Base-by-base conservation (phyloP, 2,113 vertebrate species). In the Tupaia tana region DNA sequence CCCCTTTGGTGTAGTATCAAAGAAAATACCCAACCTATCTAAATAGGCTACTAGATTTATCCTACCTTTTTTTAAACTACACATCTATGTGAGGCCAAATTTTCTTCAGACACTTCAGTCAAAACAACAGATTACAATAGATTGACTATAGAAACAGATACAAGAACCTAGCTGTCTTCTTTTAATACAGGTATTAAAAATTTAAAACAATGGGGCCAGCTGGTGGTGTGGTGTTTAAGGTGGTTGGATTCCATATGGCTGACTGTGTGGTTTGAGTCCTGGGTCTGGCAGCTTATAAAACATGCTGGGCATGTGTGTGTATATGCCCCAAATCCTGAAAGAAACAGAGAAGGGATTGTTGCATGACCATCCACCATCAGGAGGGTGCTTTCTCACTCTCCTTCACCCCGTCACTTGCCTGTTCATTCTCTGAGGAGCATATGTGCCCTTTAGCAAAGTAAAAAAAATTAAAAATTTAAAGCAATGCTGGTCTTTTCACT, bases 41-140 rank as follows among this genome's bases (percentile, higher is more conserved):
- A 54, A 92, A 87, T 63, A 93, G 59, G 20, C 7, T 91, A 85
- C 66, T 86, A 71, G 15, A 80, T 86, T 93, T 85, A 56, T 93
- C 27, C 12, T 79, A 5, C 18, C 29, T 74, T 86, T 96, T 85
- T 20, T 34, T 43, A 43, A 84, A 58, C 59, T 83, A 61, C 11
- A 10, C 67, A 4, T 93, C 18, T 67, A 1, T 86, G 7, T 87
- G 34, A 86, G 54, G 63, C 63, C 25, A 86, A 7, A 67, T 86
- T 90, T 86, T 86, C 29, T 84, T 71, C 18, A 86, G 67, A 20
- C n/a, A 61, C 15, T 94, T 82, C 58, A 56, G 71, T 31, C 58
- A 66, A 87, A 87, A 71, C 14, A 69, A 69, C 24, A 90, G 34
- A 79, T 90, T 86, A 27, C 9, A 34, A 27, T 84, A 87, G 74